Percentiles rank a stretch among this genome's conserved stretches.
Evolutionary conservation across 2,888 invertebrate species (phyloP).

Genomic region (Hermaeophaga mercurialis): DNA sequence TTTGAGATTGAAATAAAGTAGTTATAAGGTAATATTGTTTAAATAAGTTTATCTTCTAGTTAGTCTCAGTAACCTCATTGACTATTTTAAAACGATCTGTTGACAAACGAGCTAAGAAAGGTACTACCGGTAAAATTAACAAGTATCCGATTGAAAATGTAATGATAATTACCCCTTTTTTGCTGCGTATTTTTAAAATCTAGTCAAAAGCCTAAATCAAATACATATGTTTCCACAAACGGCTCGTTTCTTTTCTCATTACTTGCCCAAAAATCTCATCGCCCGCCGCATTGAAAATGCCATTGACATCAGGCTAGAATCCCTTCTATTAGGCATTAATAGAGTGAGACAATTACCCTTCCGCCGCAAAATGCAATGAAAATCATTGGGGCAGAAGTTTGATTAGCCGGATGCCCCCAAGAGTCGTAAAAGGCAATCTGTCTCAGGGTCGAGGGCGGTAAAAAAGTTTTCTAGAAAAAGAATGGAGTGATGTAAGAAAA

Average conservation of each 20-base stretch:
- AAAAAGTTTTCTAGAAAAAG: slow-evolving; percentile 9
- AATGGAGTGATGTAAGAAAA: slow-evolving; percentile 2
- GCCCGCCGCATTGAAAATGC: background rate
- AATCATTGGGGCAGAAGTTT: slow-evolving; percentile 23
- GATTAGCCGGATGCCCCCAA: slow-evolving; percentile 20
- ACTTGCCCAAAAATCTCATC: background rate
- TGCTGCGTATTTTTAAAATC: too few relatives aligned
- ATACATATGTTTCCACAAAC: background rate
- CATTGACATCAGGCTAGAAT: background rate
- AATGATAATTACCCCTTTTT: too few relatives aligned
- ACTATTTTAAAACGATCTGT: too few relatives aligned
- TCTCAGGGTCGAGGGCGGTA: slow-evolving; percentile 9
- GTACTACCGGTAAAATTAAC: too few relatives aligned
- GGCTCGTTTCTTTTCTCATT: background rate
- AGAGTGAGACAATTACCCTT: slow-evolving; percentile 4
- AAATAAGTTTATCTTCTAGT: too few relatives aligned
- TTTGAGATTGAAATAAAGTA: too few relatives aligned
- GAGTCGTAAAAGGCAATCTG: slow-evolving; percentile 25
- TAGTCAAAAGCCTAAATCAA: too few relatives aligned
- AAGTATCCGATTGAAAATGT: too few relatives aligned
- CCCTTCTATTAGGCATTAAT: slow-evolving; percentile 3
- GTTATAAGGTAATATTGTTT: too few relatives aligned
- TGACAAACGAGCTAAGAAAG: too few relatives aligned
- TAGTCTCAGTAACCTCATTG: too few relatives aligned
- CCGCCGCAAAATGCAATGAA: slow-evolving; percentile 15